Base-by-base conservation (phyloP, 2,113 vertebrate species). In the Danionella cerebrum region DNA sequence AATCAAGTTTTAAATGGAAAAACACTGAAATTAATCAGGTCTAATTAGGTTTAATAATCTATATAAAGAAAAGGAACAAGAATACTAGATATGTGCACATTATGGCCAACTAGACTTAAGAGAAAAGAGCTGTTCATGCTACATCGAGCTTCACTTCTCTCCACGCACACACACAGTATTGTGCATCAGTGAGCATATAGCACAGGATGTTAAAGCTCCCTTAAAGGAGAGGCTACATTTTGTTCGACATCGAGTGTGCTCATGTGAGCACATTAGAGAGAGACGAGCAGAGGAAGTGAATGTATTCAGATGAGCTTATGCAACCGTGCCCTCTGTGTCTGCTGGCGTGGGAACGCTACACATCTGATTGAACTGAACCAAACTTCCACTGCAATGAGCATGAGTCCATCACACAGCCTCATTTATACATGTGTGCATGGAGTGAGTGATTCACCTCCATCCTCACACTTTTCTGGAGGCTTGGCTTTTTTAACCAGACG, bases 401-500 rank as follows among this genome's bases (percentile, higher is more conserved):
- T 65, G 24, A 19, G 19, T 42, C 42, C 29, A 16, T 64, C 18
- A 33, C 44, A 47, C 11, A 8, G 11, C 33, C n/a, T 33, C 27
- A 3, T 60, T 59, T 59, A 22, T 8, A 5, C 2, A 13, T 27
- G 9, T 1, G 21, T 52, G 11, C 27, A 29, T 36, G 53, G 33
- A 41, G 14, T 12, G 33, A 41, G 14, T 12, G 16, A 69, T 33
- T 86, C 77, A 98, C 96, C 96, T 93, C 95, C 96, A 79, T 98
- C 94, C 73, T 94, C 91, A 82, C 96, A 98, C 63, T 96, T 94
- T 85, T 99, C 96, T 1, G 95, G 93, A 57, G 95, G 92, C 84
- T 98, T 99, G 75, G 95, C 95, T 86, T 94, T 98, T 86, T 92
- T 96, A 74, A 95, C 95, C 9, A 98, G 94, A 9, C 96, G 91